Evolutionary conservation across 2,888 invertebrate genomes (phyloP), one percentile per base, ranked within the genome.

Genomic region (Panopea generosa): DNA sequence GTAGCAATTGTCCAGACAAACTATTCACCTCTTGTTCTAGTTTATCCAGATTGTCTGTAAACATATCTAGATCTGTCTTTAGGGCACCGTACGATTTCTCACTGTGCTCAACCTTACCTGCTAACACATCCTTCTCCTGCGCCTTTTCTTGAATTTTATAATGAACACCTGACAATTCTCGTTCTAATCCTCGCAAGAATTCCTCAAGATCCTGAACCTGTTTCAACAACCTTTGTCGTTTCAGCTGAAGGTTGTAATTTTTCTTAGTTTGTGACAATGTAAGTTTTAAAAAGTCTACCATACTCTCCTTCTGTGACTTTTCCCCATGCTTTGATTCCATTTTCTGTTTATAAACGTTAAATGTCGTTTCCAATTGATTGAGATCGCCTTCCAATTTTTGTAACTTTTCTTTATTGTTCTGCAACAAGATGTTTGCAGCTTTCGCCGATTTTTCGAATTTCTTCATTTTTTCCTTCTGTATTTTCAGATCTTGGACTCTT

Each of bases 231-330:
- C 88, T 78, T 29, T 89, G 85, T 33, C 90, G 81, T 69, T 90
- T 91, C 61, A 89, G 74, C 77, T 91, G 91, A 20, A 92, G 81
- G 24, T 77, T 89, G 75, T 89, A 91, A 73, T 91, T 92, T 57
- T 86, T 84, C 69, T 88, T 90, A 1, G 91, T 91, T 66, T 91
- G 91, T 3, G 90, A 82, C 38, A 91, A 84, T 50, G 90, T 90
- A 43, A 91, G 81, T 57, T 91, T 89, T 16, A 92, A 81, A 77
- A 92, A 91, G 60, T 91, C 91, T 20, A 89, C 89, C 87, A 91
- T 91, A 66, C 86, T 90, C 61, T 91, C 90, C 66, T 91, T 91
- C 65, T 90, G 89, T 53, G 85, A 84, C 62, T 89, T 87, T 75
- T 90, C 90, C 20, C 82, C 87, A 50, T 78, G 52, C 56, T 88